Percentiles rank a stretch among this genome's conserved stretches.
These are phyloP conservation scores for Drosophila tristis DNA, from an alignment of 1,140 invertebrate genomes.

Conservation along the genomic window DNA sequence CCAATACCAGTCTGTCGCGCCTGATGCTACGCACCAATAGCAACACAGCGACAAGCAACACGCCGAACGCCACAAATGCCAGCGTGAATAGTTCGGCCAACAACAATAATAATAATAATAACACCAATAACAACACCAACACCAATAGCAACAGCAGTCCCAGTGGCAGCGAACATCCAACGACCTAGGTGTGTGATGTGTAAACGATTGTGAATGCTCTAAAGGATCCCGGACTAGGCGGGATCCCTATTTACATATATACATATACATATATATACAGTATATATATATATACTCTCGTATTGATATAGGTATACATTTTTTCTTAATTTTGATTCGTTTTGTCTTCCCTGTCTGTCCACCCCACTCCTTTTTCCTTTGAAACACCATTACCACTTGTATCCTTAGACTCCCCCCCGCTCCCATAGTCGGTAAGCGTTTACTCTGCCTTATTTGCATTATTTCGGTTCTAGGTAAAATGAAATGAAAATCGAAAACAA, in stretches of 20 bases:
- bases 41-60: constrained; percentile 22
- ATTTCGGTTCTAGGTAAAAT: constrained; percentile 53
- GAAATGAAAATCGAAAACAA: constrained; percentile 18
- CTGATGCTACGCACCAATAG: constrained; percentile 74
- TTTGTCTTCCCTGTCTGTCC: constrained; percentile 37
- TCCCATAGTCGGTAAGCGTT: constrained; percentile 41
- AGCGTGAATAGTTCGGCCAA: constrained; percentile 38
- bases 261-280: constrained; percentile 25
- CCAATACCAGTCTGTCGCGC: constrained; percentile 84
- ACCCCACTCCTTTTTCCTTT: neutral
- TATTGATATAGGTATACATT: constrained; percentile 58
- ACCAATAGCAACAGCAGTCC: constrained; percentile 58
- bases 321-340: constrained; percentile 36
- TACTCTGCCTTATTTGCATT: constrained; percentile 65
- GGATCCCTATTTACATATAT: constrained; percentile 41
- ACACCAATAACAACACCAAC: constrained; percentile 17
- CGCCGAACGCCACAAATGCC: constrained; percentile 11
- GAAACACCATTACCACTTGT: constrained; percentile 9
- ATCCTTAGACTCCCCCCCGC: neutral
- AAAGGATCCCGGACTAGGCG: constrained; percentile 9
- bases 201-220: constrained; percentile 77
- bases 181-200: constrained; percentile 56
- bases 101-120: constrained; percentile 52
- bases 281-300: constrained; percentile 50
- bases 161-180: constrained; percentile 63